Percentiles rank a stretch among this genome's conserved stretches.
phyloP scores from a whole-genome alignment of 2,888 invertebrate species.

The Drosophila picticornis region DNA sequence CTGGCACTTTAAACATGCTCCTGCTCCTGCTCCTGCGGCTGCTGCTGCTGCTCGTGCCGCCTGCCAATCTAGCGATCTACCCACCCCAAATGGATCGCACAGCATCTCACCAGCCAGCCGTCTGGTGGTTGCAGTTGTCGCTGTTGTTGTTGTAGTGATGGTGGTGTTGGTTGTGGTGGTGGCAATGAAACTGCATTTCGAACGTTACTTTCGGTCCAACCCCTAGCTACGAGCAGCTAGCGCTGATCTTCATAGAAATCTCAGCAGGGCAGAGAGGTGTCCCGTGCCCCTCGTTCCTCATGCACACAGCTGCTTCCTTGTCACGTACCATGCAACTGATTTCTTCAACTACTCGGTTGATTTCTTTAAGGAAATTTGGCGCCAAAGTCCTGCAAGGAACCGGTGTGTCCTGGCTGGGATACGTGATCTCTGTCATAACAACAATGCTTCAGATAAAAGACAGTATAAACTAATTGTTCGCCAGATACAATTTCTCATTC shows the following conservation, averaged over 20 bases:
- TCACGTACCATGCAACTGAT: conserved; percentile 71
- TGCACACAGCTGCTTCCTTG: conserved; percentile 60
- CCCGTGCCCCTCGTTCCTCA: conserved; percentile 38
- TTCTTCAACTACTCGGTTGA: conserved; percentile 19
- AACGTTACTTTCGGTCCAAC: conserved; percentile 63
- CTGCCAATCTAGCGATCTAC: conserved; percentile 39
- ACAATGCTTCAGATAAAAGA: conserved; percentile 14
- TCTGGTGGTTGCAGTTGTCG: conserved; percentile 31
- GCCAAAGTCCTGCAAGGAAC: conserved; percentile 69
- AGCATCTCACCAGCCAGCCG: conserved; percentile 57
- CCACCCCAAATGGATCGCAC: conserved; percentile 63
- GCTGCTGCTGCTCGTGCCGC: conserved; percentile 10
- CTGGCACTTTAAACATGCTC: conserved; percentile 63
- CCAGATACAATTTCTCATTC: not conserved
- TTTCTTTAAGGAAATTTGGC: conserved; percentile 49
- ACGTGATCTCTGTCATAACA: conserved; percentile 30
- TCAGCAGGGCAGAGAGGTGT: conserved; percentile 51
- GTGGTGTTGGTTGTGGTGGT: conserved; percentile 28
- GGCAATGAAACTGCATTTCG: conserved; percentile 69
- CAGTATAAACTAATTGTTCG: not conserved
- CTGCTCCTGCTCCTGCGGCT: conserved; percentile 18
- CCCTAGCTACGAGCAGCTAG: conserved; percentile 41
- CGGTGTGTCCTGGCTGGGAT: conserved; percentile 58
- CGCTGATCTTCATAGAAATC: conserved; percentile 64
- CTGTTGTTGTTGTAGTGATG: conserved; percentile 24